Conservation (phyloP, 1,140 invertebrate genomes). For the Drosophila ohnishii region DNA sequence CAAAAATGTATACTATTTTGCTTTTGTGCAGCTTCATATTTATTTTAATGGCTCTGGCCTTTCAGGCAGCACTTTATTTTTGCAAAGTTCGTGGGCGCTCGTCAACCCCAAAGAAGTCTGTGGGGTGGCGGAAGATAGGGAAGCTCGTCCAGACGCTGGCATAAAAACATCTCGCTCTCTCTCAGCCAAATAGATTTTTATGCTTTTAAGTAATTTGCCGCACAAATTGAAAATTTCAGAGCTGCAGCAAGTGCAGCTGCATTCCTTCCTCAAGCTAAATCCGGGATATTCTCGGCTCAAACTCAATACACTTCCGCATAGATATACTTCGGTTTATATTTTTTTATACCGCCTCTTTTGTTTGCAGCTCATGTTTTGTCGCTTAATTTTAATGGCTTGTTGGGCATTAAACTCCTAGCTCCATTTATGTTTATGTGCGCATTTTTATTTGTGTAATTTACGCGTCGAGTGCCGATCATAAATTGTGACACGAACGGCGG, state of each 20-base stretch:
- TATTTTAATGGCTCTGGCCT: conserved; percentile 41
- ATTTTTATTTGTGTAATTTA: conserved; percentile 76
- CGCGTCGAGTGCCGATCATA: conserved; percentile 69
- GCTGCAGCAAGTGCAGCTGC: conserved; percentile 13
- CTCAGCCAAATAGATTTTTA: conserved; percentile 65
- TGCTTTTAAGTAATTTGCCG: conserved; percentile 67
- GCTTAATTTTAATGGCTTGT: conserved; percentile 73
- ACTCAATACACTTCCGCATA: not conserved
- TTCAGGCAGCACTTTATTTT: conserved; percentile 41
- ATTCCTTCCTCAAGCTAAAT: conserved; percentile 3
- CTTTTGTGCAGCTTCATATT: conserved; percentile 29
- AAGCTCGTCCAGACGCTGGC: conserved; percentile 13
- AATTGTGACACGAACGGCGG: conserved; percentile 65
- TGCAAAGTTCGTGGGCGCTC: conserved; percentile 13
- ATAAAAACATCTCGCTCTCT: conserved; percentile 23
- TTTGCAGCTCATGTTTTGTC: conserved; percentile 77
- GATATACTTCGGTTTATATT: not conserved
- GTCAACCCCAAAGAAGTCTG: not conserved
- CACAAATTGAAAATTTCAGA: conserved; percentile 43
- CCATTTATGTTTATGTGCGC: conserved; percentile 70
- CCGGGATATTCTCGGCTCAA: not conserved
- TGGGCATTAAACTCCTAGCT: conserved; percentile 63
- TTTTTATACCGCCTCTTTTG: conserved; percentile 48
- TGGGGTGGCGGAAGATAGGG: not conserved
- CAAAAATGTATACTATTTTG: conserved; percentile 1